Conservation (phyloP, 2,888 invertebrate genomes). For the Sphaerophoria rueppellii region DNA sequence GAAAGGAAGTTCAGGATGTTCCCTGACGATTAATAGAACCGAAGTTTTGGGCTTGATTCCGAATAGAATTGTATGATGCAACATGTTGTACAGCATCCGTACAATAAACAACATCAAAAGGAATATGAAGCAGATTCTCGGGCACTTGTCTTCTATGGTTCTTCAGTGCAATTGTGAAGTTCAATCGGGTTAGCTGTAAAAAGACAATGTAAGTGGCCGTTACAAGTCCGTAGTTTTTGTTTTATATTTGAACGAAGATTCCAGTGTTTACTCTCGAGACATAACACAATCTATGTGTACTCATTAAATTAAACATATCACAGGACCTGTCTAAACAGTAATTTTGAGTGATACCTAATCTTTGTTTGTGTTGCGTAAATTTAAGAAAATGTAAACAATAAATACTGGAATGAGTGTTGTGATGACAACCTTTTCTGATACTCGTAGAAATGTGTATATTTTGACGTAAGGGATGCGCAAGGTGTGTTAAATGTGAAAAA, state of each 20-base stretch:
- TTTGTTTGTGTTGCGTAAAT: not conserved
- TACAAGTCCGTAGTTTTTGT: constrained; percentile 27
- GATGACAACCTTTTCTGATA: not conserved
- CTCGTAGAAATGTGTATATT: not conserved
- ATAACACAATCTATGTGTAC: not conserved
- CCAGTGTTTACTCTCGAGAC: not conserved
- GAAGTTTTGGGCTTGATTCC: not conserved
- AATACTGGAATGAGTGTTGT: not conserved
- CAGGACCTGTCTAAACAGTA: not conserved
- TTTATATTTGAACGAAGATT: constrained; percentile 8
- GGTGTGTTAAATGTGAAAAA: not conserved
- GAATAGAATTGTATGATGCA: constrained; percentile 46
- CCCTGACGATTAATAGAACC: not conserved
- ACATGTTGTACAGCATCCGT: constrained; percentile 47
- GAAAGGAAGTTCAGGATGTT: constrained; percentile 18
- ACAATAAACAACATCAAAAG: constrained; percentile 61
- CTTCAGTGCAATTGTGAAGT: constrained; percentile 73
- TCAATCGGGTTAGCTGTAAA: constrained; percentile 64
- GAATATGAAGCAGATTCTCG: constrained; percentile 57
- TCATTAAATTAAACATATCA: constrained; percentile 1
- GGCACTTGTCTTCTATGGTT: constrained; percentile 65
- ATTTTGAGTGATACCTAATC: not conserved
- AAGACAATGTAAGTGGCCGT: constrained; percentile 24
- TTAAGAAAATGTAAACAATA: not conserved
- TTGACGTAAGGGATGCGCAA: not conserved